Percentiles rank a stretch among this genome's conserved stretches.
These are phyloP conservation scores for Eupithecia centaureata DNA, from an alignment of 2,888 invertebrate genomes.

Conservation along the genomic window DNA sequence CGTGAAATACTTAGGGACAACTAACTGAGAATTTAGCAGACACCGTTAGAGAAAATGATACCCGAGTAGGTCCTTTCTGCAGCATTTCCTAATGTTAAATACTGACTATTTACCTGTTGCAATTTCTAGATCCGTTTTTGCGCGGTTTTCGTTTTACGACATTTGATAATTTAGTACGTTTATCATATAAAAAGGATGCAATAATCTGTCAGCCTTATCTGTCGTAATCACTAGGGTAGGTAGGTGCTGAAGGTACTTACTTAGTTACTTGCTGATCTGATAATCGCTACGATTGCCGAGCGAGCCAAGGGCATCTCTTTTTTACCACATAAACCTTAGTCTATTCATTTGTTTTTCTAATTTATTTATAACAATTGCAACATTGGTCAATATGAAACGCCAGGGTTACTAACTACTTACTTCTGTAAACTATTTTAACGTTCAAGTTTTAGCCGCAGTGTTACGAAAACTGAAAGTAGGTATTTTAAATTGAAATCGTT, in stretches of 20 bases:
- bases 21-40: neutral
- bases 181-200: neutral
- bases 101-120: too few species aligned
- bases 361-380: neutral
- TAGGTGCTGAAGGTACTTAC: neutral
- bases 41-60: too few species aligned
- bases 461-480: neutral
- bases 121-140: too few species aligned
- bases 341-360: conserved; percentile 11
- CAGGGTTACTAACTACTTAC: neutral
- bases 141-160: too few species aligned
- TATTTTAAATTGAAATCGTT: neutral
- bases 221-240: conserved; percentile 16
- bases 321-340: neutral
- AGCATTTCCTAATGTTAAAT: too few species aligned
- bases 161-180: neutral
- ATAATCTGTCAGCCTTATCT: neutral
- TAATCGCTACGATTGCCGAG: conserved; percentile 22
- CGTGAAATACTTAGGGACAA: neutral
- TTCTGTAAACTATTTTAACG: neutral
- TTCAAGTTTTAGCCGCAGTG: neutral
- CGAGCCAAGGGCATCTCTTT: conserved; percentile 25
- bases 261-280: conserved; percentile 18
- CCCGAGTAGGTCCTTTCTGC: too few species aligned
- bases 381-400: neutral